A percentile compares a stretch with the other conserved stretches of the same genome.
phyloP scores from a whole-genome alignment of 1,140 invertebrate genomes.

The Calosoma granatense region DNA sequence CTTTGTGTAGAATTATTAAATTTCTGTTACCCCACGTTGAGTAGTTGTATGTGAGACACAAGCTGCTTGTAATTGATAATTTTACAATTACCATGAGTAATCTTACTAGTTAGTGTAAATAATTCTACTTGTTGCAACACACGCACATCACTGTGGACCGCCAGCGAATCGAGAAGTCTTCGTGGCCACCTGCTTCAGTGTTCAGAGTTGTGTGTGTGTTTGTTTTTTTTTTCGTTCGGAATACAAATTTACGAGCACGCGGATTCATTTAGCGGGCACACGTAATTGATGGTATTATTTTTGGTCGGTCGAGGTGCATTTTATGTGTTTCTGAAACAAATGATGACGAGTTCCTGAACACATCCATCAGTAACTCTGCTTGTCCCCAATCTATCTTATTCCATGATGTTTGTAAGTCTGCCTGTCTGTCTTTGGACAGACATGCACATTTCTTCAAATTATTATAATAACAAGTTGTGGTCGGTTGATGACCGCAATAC shows the following conservation, averaged over 20 bases:
- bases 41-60: too few species aligned
- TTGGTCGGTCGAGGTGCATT: background rate
- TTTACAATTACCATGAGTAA: too few species aligned
- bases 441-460: too few species aligned
- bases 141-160: background rate
- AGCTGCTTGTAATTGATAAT: too few species aligned
- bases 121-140: too few species aligned
- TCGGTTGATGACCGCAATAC: too few species aligned
- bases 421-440: too few species aligned
- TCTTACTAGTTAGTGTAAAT: too few species aligned
- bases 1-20: background rate
- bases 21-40: too few species aligned
- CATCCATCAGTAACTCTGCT: background rate
- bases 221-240: background rate
- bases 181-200: background rate
- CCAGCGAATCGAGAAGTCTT: background rate
- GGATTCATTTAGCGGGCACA: background rate
- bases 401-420: too few species aligned
- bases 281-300: background rate
- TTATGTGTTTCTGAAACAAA: background rate
- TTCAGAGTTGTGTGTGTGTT: background rate
- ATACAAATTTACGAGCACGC: background rate
- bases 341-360: background rate
- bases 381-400: too few species aligned
- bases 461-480: too few species aligned